Evolutionary conservation across 2,888 invertebrate species (phyloP).

Genomic region (Lepidocyrtoides sp.): DNA sequence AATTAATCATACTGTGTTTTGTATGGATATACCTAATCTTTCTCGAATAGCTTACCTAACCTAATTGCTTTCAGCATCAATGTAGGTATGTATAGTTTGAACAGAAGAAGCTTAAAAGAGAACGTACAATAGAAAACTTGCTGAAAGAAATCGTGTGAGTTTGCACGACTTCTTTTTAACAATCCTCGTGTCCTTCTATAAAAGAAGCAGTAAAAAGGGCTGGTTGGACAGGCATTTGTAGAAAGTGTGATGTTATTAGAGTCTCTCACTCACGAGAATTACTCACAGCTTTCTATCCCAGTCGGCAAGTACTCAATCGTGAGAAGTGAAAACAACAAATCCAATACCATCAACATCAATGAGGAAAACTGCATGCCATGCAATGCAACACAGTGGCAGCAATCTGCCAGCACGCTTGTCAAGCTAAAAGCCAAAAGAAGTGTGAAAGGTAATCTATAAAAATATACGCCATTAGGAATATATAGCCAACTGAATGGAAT

Average conservation of each 20-base stretch:
- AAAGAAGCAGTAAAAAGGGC: no score
- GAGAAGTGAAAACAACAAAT: not conserved
- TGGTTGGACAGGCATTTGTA: conserved; percentile 1
- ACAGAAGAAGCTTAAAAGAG: not conserved
- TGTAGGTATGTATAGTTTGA: no score
- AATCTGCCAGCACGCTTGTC: not conserved
- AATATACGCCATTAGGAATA: not conserved
- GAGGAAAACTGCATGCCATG: not conserved
- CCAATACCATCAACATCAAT: conserved; percentile 27
- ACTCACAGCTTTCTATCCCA: not conserved
- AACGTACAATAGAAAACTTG: no score
- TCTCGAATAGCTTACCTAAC: no score
- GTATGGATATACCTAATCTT: no score
- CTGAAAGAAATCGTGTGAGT: no score
- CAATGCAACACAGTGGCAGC: not conserved
- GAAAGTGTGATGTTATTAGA: conserved; percentile 17
- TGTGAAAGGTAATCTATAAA: conserved; percentile 15
- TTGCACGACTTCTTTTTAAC: no score
- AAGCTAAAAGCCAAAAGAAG: conserved; percentile 1
- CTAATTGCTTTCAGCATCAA: no score
- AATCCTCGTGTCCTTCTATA: no score
- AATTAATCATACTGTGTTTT: no score
- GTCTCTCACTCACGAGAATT: conserved; percentile 43
- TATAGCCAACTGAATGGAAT: not conserved
- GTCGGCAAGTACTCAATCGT: conserved; percentile 15